phyloP scores from a whole-genome alignment of 2,888 invertebrate genomes.

The Watsonalla cultraria region DNA sequence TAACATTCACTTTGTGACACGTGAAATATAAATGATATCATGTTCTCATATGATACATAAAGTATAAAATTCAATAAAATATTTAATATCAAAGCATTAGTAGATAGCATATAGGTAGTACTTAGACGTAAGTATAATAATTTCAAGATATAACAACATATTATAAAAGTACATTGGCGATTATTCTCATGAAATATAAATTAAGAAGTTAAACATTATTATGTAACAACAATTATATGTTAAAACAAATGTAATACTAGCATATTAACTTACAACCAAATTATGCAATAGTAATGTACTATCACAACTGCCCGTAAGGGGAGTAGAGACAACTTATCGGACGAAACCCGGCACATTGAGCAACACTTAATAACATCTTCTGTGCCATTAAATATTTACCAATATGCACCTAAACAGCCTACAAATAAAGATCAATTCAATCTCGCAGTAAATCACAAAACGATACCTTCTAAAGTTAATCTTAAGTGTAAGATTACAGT shows the following conservation, averaged over 20 bases:
- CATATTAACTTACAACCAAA: slow-evolving; percentile 39
- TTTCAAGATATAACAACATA: slow-evolving; percentile 32
- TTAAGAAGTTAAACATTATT: slow-evolving; percentile 44
- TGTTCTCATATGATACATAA: slow-evolving; percentile 32
- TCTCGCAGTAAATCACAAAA: slow-evolving; percentile 23
- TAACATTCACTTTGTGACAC: slow-evolving; percentile 44
- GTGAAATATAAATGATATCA: slow-evolving; percentile 22
- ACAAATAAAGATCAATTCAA: slow-evolving; percentile 14
- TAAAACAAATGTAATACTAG: slow-evolving; percentile 49
- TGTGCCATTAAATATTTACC: slow-evolving; percentile 11
- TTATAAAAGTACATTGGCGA: slow-evolving; percentile 33
- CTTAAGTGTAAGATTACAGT: slow-evolving; percentile 65
- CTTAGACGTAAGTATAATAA: slow-evolving; percentile 24
- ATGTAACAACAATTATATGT: slow-evolving; percentile 45
- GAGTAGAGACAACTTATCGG: slow-evolving; percentile 22
- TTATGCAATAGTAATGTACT: slow-evolving; percentile 45
- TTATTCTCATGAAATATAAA: slow-evolving; percentile 38
- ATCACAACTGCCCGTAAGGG: slow-evolving; percentile 33
- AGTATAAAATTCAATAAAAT: slow-evolving; percentile 28
- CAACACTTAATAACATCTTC: background rate
- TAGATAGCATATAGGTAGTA: slow-evolving; percentile 19
- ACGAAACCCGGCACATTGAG: slow-evolving; percentile 17
- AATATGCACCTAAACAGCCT: slow-evolving; percentile 13
- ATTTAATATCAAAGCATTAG: slow-evolving; percentile 47
- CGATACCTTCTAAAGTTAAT: slow-evolving; percentile 68